Evolutionary conservation across 2,888 invertebrate genomes (phyloP).

Genomic region (Caenorhabditis macrosperma): DNA sequence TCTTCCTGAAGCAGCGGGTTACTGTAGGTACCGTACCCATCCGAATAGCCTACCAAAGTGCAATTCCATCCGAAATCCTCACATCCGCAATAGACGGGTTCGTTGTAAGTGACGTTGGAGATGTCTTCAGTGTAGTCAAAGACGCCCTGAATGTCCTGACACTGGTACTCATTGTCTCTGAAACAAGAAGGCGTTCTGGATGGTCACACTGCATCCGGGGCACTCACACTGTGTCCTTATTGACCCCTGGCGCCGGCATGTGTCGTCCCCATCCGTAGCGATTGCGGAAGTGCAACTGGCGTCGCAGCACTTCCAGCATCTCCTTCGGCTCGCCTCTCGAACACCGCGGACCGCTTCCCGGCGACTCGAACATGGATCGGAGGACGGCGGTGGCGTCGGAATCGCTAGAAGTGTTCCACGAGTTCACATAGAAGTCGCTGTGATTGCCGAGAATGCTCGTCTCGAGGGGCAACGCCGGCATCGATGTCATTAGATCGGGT

Average conservation of each 20-base stretch:
- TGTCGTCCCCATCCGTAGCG: slow-evolving; percentile 50
- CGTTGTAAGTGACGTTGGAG: slow-evolving; percentile 64
- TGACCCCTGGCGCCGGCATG: slow-evolving; percentile 32
- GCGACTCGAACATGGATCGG: slow-evolving; percentile 40
- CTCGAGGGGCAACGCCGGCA: slow-evolving; percentile 66
- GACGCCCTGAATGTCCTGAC: slow-evolving; percentile 30
- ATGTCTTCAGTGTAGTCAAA: slow-evolving; percentile 45
- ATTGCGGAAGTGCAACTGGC: slow-evolving; percentile 34
- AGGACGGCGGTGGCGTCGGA: slow-evolving; percentile 22
- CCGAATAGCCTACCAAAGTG: slow-evolving; percentile 50
- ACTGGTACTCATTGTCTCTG: slow-evolving; percentile 39
- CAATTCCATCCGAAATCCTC: slow-evolving; percentile 73
- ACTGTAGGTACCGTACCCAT: not conserved
- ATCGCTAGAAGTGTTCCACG: slow-evolving; percentile 20
- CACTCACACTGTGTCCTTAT: slow-evolving; percentile 37
- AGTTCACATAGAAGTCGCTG: slow-evolving; percentile 69
- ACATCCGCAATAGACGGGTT: slow-evolving; percentile 67
- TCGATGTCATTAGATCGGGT: slow-evolving; percentile 57
- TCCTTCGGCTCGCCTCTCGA: slow-evolving; percentile 12
- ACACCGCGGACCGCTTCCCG: slow-evolving; percentile 54
- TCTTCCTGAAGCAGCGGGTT: slow-evolving; percentile 62
- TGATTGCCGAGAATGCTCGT: slow-evolving; percentile 68
- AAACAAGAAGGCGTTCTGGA: not conserved
- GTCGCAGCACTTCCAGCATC: slow-evolving; percentile 21
- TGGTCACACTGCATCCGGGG: not conserved